Evolutionary conservation across 2,797 vertebrate species (phyloP), one percentile per base, ranked within the genome.

Genomic region (Amblyopsis hoosieri): DNA sequence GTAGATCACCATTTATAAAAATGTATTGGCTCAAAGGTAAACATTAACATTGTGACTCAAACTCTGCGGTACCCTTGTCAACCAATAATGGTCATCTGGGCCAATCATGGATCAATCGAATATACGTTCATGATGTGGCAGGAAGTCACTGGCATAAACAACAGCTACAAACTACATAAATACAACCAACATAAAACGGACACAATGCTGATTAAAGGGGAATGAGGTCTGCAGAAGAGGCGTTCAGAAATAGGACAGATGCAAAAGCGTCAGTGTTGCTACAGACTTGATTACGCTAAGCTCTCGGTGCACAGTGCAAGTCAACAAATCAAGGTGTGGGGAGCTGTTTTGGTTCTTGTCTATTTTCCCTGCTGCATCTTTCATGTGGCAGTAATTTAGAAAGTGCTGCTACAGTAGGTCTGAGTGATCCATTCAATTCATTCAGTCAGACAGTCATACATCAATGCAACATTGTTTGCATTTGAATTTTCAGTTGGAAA

Each of bases 101-200:
- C 76, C 66, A 87, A 85, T 90, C 79, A 57, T 1, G 46, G 31
- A 57, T 60, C 64, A 62, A 60, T 56, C 67, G 46, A 60, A 68
- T 60, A 23, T 0, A 12, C 67, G 65, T 76, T 68, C 79, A 71
- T 61, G 67, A 66, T 79, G 79, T 67, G 74, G 85, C 85, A 88
- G 87, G 86, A 90, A 90, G 78, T 60, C 64, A 10, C 12, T 56
- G 77, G 72, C 76, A 83, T 88, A 91, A 92, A 92, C 89, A 90
- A 14, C 0, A 66, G 74, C 64, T 66, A 58, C 50, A 74, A 75
- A 81, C 75, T 64, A 63, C 60, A 79, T 85, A 88, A 87, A 90
- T 81, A 86, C 62, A 76, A 33, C 54, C 66, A 51, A 64, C 48
- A 69, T 45, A 66, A 75, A 63, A 57, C 63, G 54, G 81, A 82